Evolutionary conservation across 2,113 vertebrate genomes (phyloP), one percentile per base, ranked within the genome.

Genomic region (Periophthalmus modestus): DNA sequence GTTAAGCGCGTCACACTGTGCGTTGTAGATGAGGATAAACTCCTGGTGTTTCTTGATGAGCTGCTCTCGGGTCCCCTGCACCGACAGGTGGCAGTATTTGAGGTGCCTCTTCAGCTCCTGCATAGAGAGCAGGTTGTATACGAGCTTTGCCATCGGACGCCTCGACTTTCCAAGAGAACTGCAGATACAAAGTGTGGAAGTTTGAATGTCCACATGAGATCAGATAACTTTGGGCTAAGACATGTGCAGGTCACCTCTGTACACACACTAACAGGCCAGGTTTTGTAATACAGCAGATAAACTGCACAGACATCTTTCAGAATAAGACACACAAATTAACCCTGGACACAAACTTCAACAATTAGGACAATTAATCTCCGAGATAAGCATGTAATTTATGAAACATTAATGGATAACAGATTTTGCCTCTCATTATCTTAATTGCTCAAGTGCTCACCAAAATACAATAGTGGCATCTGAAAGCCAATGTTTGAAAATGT

Each of bases 111-210:
- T 96, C 83, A 99, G 86, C 13, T 97, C 96, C 0, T 93, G 92
- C 7, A 95, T 88, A 0, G 95, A 95, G 46, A 99, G 94, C 54
- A 99, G 90, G 83, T 94, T 95, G 89, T 99, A 99, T 19, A 99
- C 96, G 0, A 96, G 86, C 89, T 99, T 99, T 5, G 93, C 81
- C 91, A 97, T 85, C 0, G 92, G 92, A 74, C 93, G 96, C 83
- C 95, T 95, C 54, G 79, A 90, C 0, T 87, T 88, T 75, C 72
- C 69, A 65, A 47, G 2, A 18, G 94, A 94, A 72, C 96, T 96
- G 88, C 16, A 69, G 48, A 80, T 19, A 65, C 33, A 18, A 19
- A 39, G 19, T 9, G 19, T 43, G 7, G 33, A 65, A 34, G 19
- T 19, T 9, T 39, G n/a, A 36, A 65, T n/a, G 10, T 65, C 33